phyloP scores from a whole-genome alignment of 2,888 invertebrate genomes.

The Heliconius sara region DNA sequence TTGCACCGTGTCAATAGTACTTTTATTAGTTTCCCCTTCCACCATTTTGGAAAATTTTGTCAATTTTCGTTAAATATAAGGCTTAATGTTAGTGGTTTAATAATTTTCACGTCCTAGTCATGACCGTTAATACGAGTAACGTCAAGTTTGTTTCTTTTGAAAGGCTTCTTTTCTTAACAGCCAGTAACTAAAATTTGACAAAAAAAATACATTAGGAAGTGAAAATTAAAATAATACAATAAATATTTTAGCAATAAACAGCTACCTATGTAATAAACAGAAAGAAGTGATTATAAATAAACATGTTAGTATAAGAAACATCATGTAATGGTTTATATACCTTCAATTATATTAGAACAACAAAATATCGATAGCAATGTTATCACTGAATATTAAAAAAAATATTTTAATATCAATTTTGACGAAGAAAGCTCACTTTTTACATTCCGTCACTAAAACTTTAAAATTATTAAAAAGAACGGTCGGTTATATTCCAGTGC shows the following conservation, averaged over 20 bases:
- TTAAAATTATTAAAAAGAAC: conserved; percentile 15
- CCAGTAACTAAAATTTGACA: conserved; percentile 11
- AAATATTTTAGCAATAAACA: not conserved
- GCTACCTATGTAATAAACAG: not conserved
- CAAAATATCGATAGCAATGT: not conserved
- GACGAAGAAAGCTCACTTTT: not conserved
- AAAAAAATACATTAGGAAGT: not conserved
- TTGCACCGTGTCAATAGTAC: conserved; percentile 84
- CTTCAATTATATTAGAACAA: not conserved
- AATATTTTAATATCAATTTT: not conserved
- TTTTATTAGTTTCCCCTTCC: conserved; percentile 64
- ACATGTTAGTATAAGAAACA: not conserved
- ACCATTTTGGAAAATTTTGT: conserved; percentile 62
- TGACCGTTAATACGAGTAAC: conserved; percentile 29
- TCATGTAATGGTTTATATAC: conserved; percentile 4
- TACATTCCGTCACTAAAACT: not conserved
- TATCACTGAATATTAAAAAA: not conserved
- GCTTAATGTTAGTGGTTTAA: conserved; percentile 29
- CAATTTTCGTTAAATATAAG: conserved; percentile 26
- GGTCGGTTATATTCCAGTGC: conserved; percentile 15
- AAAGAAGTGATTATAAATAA: not conserved
- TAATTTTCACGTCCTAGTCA: conserved; percentile 46
- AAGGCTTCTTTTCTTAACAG: not conserved
- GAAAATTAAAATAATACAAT: not conserved
- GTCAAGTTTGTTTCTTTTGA: conserved; percentile 17